Percentiles rank a stretch among this genome's conserved stretches.
phyloP scores from a whole-genome alignment of 2,797 vertebrate genomes.

The Odontamblyopus lacepedii region DNA sequence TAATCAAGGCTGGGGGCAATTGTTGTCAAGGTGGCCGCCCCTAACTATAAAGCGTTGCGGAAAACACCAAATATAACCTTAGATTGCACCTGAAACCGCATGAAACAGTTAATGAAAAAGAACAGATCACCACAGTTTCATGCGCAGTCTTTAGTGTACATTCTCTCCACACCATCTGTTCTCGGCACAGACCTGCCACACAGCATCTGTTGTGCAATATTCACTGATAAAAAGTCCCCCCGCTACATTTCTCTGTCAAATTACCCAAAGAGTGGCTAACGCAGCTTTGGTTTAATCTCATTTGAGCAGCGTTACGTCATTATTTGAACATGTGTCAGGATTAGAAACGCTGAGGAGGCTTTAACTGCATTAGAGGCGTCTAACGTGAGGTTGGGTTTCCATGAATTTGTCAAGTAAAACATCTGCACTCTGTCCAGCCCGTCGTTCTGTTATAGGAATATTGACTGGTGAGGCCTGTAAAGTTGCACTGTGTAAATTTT shows the following conservation, averaged over 20 bases:
- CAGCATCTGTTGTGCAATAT: slow-evolving; percentile 30
- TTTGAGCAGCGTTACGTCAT: background rate
- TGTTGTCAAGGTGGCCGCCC: no score
- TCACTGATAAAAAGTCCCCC: background rate
- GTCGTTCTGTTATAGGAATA: no score
- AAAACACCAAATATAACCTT: no score
- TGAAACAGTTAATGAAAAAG: background rate
- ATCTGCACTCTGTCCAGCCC: no score
- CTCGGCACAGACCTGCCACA: slow-evolving; percentile 35
- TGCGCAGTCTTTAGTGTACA: background rate
- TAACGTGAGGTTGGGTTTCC: no score
- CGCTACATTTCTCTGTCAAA: background rate
- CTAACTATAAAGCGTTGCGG: no score
- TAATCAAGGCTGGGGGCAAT: no score
- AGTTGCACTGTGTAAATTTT: no score
- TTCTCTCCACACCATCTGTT: slow-evolving; percentile 33
- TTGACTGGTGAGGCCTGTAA: no score
- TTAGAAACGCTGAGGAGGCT: background rate
- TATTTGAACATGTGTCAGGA: background rate
- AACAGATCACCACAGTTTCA: background rate
- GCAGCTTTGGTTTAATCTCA: background rate
- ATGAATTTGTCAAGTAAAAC: no score
- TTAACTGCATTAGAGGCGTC: no score
- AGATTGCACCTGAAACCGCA: no score
- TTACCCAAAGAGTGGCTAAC: background rate